Conservation (phyloP, 1,140 invertebrate species). For the Penaeus indicus region DNA sequence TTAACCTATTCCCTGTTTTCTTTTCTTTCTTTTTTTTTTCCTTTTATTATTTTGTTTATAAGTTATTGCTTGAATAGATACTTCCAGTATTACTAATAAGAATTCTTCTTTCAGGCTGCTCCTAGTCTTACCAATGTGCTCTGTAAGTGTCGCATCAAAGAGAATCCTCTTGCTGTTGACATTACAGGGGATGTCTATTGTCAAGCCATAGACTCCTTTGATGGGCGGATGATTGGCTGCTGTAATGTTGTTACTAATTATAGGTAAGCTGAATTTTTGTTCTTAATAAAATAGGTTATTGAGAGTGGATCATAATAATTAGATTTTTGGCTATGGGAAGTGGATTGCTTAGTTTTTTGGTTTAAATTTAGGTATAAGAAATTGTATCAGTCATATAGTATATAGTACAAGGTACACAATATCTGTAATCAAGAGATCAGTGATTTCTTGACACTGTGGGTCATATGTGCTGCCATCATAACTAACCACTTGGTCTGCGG, state of each 20-base stretch:
- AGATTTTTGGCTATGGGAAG: too few relatives aligned
- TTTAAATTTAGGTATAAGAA: too few relatives aligned
- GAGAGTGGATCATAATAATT: too few relatives aligned
- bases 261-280: constrained; percentile 46
- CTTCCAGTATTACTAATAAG: neutral
- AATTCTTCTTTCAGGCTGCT: constrained; percentile 46
- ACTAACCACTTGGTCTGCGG: too few relatives aligned
- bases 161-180: constrained; percentile 59
- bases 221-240: constrained; percentile 84
- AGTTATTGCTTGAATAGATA: neutral
- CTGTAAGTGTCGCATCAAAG: constrained; percentile 61
- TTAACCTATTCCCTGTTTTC: too few relatives aligned
- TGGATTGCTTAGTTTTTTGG: too few relatives aligned
- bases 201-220: constrained; percentile 84
- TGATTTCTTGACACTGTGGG: too few relatives aligned
- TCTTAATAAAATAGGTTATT: too few relatives aligned
- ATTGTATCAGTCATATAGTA: too few relatives aligned
- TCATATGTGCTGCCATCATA: too few relatives aligned
- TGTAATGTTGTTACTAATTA: constrained; percentile 79
- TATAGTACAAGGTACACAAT: too few relatives aligned
- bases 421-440: too few relatives aligned
- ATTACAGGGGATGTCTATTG: constrained; percentile 70
- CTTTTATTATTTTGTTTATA: neutral
- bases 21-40: neutral
- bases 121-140: constrained; percentile 61